phyloP scores from a whole-genome alignment of 1,140 invertebrate species.

The Leptinotarsa defecta region DNA sequence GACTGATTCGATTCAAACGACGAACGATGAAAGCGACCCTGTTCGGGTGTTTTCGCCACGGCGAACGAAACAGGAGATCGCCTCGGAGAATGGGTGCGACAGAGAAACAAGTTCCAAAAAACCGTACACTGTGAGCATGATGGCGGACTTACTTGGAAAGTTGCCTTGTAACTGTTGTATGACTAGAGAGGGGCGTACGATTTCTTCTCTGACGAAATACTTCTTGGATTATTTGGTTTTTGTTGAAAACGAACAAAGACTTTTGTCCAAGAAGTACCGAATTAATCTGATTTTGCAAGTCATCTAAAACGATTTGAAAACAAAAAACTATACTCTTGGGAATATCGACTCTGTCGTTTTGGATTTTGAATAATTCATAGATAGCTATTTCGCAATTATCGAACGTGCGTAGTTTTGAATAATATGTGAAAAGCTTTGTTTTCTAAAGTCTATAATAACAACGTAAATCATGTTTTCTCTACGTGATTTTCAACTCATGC shows the following conservation, averaged over 20 bases:
- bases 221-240: not conserved
- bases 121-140: constrained; percentile 18
- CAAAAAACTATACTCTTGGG: too few species aligned
- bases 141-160: constrained; percentile 28
- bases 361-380: not conserved
- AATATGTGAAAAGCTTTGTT: not conserved
- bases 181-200: not conserved
- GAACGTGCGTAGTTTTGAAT: not conserved
- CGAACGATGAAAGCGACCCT: constrained; percentile 7
- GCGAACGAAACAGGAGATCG: constrained; percentile 4
- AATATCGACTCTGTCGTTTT: too few species aligned
- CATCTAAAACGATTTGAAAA: too few species aligned
- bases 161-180: constrained; percentile 23
- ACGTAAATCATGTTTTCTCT: not conserved
- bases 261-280: not conserved
- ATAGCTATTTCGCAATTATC: not conserved
- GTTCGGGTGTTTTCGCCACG: constrained; percentile 1
- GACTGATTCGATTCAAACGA: not conserved
- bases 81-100: not conserved
- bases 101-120: constrained; percentile 17
- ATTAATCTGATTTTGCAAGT: too few species aligned
- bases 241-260: not conserved
- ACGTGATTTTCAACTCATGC: not conserved
- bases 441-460: not conserved
- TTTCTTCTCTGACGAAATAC: not conserved